phyloP scores from a whole-genome alignment of 1,140 invertebrate species.

The Condylostylus longicornis region DNA sequence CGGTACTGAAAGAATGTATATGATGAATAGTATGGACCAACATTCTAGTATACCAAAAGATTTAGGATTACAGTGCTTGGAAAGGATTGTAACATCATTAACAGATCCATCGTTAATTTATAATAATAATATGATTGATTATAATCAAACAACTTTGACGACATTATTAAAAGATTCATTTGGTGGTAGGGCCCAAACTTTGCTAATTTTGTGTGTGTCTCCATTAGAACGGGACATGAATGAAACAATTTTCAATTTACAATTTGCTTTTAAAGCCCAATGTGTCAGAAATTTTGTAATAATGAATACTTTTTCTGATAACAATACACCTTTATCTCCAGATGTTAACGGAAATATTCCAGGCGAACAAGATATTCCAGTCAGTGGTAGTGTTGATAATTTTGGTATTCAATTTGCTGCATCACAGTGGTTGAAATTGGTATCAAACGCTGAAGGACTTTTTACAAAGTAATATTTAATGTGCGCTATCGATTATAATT shows the following conservation, averaged over 20 bases:
- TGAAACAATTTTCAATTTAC: constrained; percentile 45
- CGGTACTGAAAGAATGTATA: constrained; percentile 39
- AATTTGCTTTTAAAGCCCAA: constrained; percentile 42
- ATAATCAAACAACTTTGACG: constrained; percentile 47
- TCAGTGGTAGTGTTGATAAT: constrained; percentile 32
- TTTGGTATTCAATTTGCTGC: constrained; percentile 68
- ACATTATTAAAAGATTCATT: constrained; percentile 51
- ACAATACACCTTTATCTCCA: constrained; percentile 39
- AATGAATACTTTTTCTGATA: constrained; percentile 49
- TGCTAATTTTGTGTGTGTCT: constrained; percentile 47
- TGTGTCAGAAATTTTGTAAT: constrained; percentile 49
- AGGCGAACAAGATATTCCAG: constrained; percentile 31
- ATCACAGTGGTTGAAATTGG: constrained; percentile 63
- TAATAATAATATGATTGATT: constrained; percentile 34
- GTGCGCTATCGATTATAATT: neutral
- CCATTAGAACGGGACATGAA: constrained; percentile 42
- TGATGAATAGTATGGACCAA: constrained; percentile 26
- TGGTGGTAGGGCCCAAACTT: constrained; percentile 49
- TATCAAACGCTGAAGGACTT: constrained; percentile 67
- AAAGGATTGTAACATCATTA: constrained; percentile 43
- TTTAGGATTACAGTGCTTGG: constrained; percentile 40
- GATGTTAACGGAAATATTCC: constrained; percentile 19
- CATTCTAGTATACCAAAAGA: constrained; percentile 34
- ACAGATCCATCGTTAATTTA: constrained; percentile 39
- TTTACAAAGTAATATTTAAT: constrained; percentile 43